A percentile compares a stretch with the other conserved stretches of the same genome.
phyloP scores from a whole-genome alignment of 2,113 vertebrate species.

The Mobula hypostoma region DNA sequence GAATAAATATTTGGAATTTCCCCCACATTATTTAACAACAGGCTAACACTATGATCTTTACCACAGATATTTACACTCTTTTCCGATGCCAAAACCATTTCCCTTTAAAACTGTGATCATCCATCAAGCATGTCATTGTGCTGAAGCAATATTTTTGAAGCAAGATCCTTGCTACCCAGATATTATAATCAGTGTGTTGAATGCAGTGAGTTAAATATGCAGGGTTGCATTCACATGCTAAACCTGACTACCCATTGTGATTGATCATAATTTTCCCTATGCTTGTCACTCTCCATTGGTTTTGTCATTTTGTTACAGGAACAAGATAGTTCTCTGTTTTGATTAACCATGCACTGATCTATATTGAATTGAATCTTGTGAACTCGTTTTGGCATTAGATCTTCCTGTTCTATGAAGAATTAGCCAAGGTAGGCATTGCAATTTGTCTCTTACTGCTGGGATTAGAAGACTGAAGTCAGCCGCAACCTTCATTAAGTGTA shows the following conservation, averaged over 20 bases:
- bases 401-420: not conserved
- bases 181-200: not conserved
- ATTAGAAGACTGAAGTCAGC: not conserved
- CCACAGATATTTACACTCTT: not conserved
- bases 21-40: not conserved
- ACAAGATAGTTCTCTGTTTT: not conserved
- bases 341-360: not conserved
- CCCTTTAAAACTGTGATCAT: not conserved
- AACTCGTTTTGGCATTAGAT: not conserved
- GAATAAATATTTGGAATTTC: constrained; percentile 25
- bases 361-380: not conserved
- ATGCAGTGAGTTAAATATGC: not conserved
- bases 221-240: not conserved
- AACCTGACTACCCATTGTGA: not conserved
- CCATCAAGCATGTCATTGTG: not conserved
- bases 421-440: not conserved
- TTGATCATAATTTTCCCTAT: not conserved
- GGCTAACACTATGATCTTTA: not conserved
- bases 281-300: not conserved
- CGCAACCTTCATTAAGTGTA: not conserved
- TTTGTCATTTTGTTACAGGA: not conserved
- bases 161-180: not conserved
- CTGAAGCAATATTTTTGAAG: not conserved
- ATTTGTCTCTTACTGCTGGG: not conserved
- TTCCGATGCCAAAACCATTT: not conserved